These are phyloP conservation scores for Machaerirhynchus nigripectus DNA, from an alignment of 2,113 vertebrate species.

Conservation along the genomic window DNA sequence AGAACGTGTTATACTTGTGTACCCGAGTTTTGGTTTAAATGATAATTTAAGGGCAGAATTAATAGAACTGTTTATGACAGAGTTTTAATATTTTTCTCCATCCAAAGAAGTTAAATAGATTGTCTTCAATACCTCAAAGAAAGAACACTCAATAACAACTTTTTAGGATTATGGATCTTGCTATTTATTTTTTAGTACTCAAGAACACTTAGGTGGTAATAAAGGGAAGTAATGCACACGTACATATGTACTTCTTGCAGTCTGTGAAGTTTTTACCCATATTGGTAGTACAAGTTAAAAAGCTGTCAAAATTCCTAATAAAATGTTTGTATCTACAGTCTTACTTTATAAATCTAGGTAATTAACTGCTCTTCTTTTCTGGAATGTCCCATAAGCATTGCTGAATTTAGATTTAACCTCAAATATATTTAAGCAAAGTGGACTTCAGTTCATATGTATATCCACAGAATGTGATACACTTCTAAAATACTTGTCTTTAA, in stretches of 20 bases:
- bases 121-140: background rate
- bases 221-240: background rate
- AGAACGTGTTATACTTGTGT: accelerated
- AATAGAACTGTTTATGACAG: accelerated
- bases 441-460: background rate
- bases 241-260: background rate
- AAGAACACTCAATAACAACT: background rate
- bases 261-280: background rate
- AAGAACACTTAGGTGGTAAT: background rate
- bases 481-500: background rate
- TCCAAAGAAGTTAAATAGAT: background rate
- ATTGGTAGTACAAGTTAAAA: background rate
- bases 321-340: background rate
- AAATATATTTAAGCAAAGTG: background rate
- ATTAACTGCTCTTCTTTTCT: background rate
- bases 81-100: background rate
- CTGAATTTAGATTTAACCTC: background rate
- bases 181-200: background rate
- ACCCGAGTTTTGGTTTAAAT: background rate
- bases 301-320: background rate
- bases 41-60: background rate
- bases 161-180: background rate
- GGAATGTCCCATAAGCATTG: background rate
- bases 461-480: background rate
- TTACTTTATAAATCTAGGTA: background rate